A percentile compares a stretch with the other conserved stretches of the same genome.
phyloP scores from a whole-genome alignment of 2,113 vertebrate genomes.

The Elephantulus edwardii region DNA sequence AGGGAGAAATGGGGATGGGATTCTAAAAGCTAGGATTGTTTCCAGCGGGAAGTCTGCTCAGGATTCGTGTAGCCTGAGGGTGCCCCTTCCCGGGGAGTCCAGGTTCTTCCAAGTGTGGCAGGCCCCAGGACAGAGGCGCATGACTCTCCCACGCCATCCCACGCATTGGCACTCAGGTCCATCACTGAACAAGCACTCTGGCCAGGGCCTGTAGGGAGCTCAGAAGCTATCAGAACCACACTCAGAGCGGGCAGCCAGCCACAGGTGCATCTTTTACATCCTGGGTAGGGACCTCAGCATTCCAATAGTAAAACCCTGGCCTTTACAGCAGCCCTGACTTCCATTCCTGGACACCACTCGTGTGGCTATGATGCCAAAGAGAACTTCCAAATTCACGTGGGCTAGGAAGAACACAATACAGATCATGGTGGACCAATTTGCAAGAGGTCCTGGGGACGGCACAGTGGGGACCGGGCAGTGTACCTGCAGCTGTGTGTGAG shows the following conservation, averaged over 20 bases:
- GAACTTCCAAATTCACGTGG: no score
- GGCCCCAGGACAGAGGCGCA: no score
- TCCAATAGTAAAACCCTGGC: no score
- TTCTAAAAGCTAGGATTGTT: background rate
- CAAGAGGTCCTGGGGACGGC: no score
- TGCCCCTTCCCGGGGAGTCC: fast-evolving
- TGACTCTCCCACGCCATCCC: fast-evolving
- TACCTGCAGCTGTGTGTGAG: no score
- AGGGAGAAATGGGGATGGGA: background rate
- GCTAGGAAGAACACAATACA: background rate
- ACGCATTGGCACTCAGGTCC: background rate
- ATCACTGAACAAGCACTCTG: background rate
- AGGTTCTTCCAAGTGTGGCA: no score
- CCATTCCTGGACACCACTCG: background rate
- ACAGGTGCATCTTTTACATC: background rate
- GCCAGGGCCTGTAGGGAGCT: background rate
- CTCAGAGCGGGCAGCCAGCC: no score
- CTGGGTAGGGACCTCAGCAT: background rate
- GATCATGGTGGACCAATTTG: no score
- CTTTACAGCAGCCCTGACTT: background rate
- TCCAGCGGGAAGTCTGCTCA: background rate
- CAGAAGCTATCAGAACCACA: background rate
- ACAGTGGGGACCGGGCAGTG: no score
- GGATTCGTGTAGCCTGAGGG: fast-evolving
- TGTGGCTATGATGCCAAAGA: background rate